Evolutionary conservation across 23 tunicate species (phyloP), one percentile per base, ranked within the genome.

Genomic region (Phallusia fumigata): DNA sequence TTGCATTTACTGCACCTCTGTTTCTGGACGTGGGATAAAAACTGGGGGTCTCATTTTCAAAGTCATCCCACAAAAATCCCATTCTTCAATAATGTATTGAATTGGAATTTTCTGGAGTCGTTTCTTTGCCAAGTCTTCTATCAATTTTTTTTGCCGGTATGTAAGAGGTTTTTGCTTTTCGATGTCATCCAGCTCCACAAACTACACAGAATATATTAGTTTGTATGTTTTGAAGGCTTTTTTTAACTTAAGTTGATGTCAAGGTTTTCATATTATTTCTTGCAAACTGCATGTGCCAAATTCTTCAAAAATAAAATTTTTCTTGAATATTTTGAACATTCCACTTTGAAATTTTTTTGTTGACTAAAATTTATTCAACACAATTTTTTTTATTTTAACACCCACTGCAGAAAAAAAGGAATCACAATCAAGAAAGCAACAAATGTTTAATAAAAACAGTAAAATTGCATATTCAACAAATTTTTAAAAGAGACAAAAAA

Each of bases 11-110:
- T 26, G 1, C 8, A 89, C 96, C 36, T 91, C 86, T 21, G 96
- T 91, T 87, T 91, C 96, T 32, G 96, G 91, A 28, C 96, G 74
- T 24, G 96, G 96, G 24, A 91, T 91, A 81, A 91, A 91, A 12
- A 91, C 96, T 32, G 96, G 91, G n/a, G 87, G 88, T 65, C 53
- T 73, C 90, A 91, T 91, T 76, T 83, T 86, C 34, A 91, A 82
- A 0, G 75, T 83, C 33, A 91, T n/a, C 16, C 64, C 82, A 45
- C 81, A 36, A 76, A 91, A 91, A 73, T 86, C 90, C 96, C 96
- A 91, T 72, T 91, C 96, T 64, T 86, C 85, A 24, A 91, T 72
- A 2, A 91, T 80, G 65, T 91, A 91, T 64, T 91, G 96, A 32
- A 91, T 76, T 5, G 96, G 96, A 75, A 91, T 74, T 33, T 81